Evolutionary conservation across 2,888 invertebrate genomes (phyloP), one percentile per base, ranked within the genome.

Genomic region (Apoda limacodes): DNA sequence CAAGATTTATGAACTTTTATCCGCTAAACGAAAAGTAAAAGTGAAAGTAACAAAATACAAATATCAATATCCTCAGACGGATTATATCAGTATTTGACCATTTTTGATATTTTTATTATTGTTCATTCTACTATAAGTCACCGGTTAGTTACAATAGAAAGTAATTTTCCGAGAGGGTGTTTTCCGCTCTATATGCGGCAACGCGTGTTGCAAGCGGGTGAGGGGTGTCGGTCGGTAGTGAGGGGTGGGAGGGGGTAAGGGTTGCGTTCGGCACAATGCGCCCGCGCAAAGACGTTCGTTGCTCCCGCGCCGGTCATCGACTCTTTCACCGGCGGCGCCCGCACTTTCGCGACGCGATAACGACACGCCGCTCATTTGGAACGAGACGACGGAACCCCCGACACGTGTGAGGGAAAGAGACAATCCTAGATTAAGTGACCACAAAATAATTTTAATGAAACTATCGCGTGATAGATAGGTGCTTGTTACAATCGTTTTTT

Each of bases 241-340:
- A 36, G 39, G 32, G 32, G 41, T 41, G 46, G 40, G 39, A 38
- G 30, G 24, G 46, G 42, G 48, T 34, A 47, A 52, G 56, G 51
- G 55, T 46, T 50, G 59, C 57, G 62, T 57, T 55, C 52, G 50
- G 53, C 60, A 60, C 63, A 62, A 59, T 59, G 57, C 55, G 52
- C 57, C 48, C 42, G 48, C 43, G 74, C 78, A 80, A 80, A 80
- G 78, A 74, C 78, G 78, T 80, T 78, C 78, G 74, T 75, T 80
- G 78, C 71, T 62, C 78, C 72, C 69, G 71, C 70, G 57, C 62
- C 60, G 78, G 71, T 71, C 78, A 60, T 55, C 61, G 75, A 74
- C 75, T 74, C 76, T 71, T 75, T 76, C 76, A 69, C 75, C 67
- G 54, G 49, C 55, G 61, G 55, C 60, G 62, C 67, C 59, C 46